phyloP scores from a whole-genome alignment of 2,113 vertebrate genomes.

The Asarcornis scutulata region DNA sequence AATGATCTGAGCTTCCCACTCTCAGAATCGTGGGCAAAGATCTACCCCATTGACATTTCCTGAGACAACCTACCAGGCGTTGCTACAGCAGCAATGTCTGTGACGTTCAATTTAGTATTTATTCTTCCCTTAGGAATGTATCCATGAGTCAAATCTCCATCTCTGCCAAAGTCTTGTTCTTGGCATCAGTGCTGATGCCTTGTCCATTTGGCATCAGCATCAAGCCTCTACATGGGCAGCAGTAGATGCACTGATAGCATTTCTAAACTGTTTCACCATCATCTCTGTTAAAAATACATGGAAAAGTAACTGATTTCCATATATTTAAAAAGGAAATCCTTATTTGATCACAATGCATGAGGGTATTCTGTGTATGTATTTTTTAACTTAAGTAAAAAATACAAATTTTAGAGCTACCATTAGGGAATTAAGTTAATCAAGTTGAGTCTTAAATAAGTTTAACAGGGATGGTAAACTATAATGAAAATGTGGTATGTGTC shows the following conservation, averaged over 20 bases:
- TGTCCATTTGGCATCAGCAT: neutral
- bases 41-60: neutral
- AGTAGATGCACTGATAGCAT: neutral
- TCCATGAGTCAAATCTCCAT: neutral
- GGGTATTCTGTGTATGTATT: neutral
- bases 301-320: slow-evolving; percentile 1
- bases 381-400: neutral
- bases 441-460: slow-evolving; percentile 39
- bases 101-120: neutral
- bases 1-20: neutral
- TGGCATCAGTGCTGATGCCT: neutral
- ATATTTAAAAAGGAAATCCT: neutral
- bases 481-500: neutral
- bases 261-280: neutral
- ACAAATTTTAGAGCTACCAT: neutral
- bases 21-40: neutral
- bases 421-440: slow-evolving; percentile 10
- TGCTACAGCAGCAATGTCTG: neutral
- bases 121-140: neutral
- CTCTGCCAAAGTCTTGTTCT: neutral
- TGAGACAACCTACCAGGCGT: neutral
- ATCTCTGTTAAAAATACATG: neutral
- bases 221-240: neutral
- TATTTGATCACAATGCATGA: neutral
- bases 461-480: neutral